Evolutionary conservation across 1,140 invertebrate species (phyloP).

Genomic region (Piezodorus guildinii): DNA sequence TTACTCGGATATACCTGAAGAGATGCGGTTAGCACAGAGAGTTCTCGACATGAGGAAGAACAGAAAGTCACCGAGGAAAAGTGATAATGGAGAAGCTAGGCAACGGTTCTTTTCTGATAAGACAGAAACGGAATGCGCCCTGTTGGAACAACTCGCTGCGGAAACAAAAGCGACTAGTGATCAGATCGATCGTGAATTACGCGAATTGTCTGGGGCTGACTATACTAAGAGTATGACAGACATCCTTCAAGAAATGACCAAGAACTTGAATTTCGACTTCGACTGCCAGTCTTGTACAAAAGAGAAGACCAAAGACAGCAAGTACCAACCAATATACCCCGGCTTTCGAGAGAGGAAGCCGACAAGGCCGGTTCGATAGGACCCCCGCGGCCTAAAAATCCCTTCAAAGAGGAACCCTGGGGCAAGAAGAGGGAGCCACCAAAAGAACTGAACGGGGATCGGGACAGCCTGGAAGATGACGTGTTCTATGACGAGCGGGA

Average conservation of each 20-base stretch:
- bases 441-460: neutral
- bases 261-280: slow-evolving; percentile 27
- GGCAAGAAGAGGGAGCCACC: neutral
- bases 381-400: slow-evolving; percentile 1
- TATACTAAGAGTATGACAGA: slow-evolving; percentile 26
- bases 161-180: slow-evolving; percentile 21
- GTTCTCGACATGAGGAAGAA: slow-evolving; percentile 21
- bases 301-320: neutral
- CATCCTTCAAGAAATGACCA: slow-evolving; percentile 26
- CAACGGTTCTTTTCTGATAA: slow-evolving; percentile 16
- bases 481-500: neutral
- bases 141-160: slow-evolving; percentile 21
- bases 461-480: slow-evolving; percentile 1
- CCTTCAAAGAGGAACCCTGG: slow-evolving; percentile 12
- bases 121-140: neutral
- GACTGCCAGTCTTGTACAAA: slow-evolving; percentile 12
- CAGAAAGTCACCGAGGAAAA: slow-evolving; percentile 4
- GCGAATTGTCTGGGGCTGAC: slow-evolving; percentile 5
- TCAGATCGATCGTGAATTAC: slow-evolving; percentile 29
- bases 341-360: neutral
- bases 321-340: neutral
- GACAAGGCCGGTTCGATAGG: slow-evolving; percentile 4
- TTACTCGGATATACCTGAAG: slow-evolving; percentile 31
- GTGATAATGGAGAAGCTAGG: slow-evolving; percentile 17
- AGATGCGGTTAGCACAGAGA: slow-evolving; percentile 26